Evolutionary conservation across 2,113 vertebrate genomes (phyloP), one percentile per base, ranked within the genome.

Genomic region (Setophaga petechia): DNA sequence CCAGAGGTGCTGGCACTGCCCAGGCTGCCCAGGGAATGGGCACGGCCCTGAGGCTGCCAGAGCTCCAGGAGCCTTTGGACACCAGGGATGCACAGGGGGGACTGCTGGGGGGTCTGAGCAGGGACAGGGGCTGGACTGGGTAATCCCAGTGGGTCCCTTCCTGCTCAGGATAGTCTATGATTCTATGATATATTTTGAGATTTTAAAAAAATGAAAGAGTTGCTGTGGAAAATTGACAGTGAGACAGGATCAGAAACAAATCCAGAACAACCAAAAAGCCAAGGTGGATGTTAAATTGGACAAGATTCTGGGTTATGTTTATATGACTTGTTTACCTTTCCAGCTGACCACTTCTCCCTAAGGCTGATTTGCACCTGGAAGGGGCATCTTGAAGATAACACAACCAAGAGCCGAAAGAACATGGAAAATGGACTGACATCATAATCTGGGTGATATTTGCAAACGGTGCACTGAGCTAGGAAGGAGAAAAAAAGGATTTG

Each of bases 111-210:
- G 6, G 72, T 11, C 54, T 86, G 35, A 0, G 54, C 46, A 68
- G 37, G 54, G 17, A 0, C 31, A 51, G 46, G 43, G 0, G 21
- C 9, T 59, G 52, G 25, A 14, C 3, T 5, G 0, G 2, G 2
- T 41, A 30, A 35, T 35, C 5, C 16, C 9, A 2, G 8, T 7
- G 8, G 6, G 2, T 30, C 30, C 11, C 22, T 44, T 23, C 4
- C 31, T 5, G 3, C 25, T 58, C 12, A 11, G 68, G 8, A 22
- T 3, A 66, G 23, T 59, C 68, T 22, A 4, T 21, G 12, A 55
- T 41, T 71, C 24, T 31, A 3, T 62, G 6, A 24, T 41, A 2
- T 23, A 24, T 65, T 76, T 66, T 30, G 21, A 63, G 46, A 68
- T 68, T 67, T 73, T 7, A 35, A 16, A 44, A 51, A 24, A 47